Conservation (phyloP, 2,797 vertebrate genomes). For the Spatula versicolor region DNA sequence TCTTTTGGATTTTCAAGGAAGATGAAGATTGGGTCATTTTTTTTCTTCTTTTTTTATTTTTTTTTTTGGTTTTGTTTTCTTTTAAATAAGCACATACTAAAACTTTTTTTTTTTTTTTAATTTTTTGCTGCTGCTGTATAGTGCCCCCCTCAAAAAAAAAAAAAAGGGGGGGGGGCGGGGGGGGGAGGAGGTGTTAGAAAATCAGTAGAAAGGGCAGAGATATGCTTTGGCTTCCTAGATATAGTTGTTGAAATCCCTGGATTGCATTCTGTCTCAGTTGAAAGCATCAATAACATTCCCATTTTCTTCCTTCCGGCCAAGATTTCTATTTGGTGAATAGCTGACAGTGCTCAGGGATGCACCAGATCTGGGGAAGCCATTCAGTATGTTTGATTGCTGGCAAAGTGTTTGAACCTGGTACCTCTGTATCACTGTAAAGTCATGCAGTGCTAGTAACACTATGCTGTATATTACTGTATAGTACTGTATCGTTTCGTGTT, state of each 20-base stretch:
- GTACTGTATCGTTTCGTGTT: neutral
- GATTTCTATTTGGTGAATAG: neutral
- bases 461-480: neutral
- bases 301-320: neutral
- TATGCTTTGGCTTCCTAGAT: neutral
- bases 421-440: neutral
- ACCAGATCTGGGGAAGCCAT: neutral
- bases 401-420: neutral
- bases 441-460: neutral
- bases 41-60: neutral
- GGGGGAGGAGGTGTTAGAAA: neutral
- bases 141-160: too few species aligned
- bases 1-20: neutral
- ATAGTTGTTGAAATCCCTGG: neutral
- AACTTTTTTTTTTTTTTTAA: neutral
- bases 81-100: neutral
- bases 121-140: neutral
- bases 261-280: neutral
- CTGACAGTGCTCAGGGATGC: neutral
- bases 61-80: neutral
- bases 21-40: neutral
- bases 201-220: neutral
- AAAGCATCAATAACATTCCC: neutral
- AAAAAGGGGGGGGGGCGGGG: too few species aligned
- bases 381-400: neutral